These are phyloP conservation scores for Orthosia gracilis DNA, from an alignment of 2,888 invertebrate species.

Conservation along the genomic window DNA sequence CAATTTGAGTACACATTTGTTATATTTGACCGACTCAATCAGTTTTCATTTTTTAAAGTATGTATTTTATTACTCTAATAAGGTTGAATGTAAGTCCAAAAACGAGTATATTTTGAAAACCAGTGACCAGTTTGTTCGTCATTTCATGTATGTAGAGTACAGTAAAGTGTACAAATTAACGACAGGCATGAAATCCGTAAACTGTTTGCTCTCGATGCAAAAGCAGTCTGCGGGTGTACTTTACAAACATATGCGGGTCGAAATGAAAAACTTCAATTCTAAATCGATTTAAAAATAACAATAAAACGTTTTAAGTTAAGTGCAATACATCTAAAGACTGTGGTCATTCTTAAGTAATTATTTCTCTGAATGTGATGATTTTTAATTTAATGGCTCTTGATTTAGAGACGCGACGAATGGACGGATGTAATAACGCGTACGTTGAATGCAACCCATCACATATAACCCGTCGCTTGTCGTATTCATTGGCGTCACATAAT, in stretches of 20 bases:
- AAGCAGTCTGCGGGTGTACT: background rate
- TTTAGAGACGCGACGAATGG: slow-evolving; percentile 31
- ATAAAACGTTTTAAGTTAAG: slow-evolving; percentile 10
- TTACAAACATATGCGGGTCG: slow-evolving; percentile 16
- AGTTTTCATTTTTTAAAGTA: slow-evolving; percentile 3
- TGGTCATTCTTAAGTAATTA: slow-evolving; percentile 30
- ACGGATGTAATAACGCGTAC: slow-evolving; percentile 51
- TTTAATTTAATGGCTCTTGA: slow-evolving; percentile 36
- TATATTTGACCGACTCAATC: no score
- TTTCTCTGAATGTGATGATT: slow-evolving; percentile 33
- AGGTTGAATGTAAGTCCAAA: background rate
- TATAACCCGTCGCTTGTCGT: slow-evolving; percentile 16
- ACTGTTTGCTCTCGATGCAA: slow-evolving; percentile 11
- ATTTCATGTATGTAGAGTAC: slow-evolving; percentile 11
- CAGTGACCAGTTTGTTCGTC: background rate
- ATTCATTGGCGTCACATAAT: slow-evolving; percentile 44
- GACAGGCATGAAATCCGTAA: slow-evolving; percentile 18
- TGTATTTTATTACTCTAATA: background rate
- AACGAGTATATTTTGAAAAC: background rate
- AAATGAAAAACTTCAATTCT: slow-evolving; percentile 4
- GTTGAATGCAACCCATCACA: slow-evolving; percentile 44
- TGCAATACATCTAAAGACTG: slow-evolving; percentile 7
- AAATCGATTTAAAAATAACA: slow-evolving; percentile 28
- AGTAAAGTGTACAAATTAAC: slow-evolving; percentile 17
- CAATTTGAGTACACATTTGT: no score